These are phyloP conservation scores for Pteropus rufus DNA, from an alignment of 2,797 vertebrate genomes.

Conservation along the genomic window DNA sequence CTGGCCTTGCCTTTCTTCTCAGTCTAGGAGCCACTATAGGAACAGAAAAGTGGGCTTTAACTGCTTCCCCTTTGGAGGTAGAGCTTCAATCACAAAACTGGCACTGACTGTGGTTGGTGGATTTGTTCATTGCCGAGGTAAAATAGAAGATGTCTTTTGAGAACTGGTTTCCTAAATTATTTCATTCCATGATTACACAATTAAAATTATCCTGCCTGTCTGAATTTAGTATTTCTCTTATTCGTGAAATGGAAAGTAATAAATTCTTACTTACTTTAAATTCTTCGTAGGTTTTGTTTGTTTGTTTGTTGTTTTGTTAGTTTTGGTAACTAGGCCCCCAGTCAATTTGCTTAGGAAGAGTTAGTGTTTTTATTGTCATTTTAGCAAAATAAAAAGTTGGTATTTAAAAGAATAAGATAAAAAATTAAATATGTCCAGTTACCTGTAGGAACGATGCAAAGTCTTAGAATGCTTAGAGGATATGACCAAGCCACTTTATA, in stretches of 20 bases:
- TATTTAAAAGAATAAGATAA: not conserved
- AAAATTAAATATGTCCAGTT: not conserved
- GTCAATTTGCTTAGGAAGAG: not conserved
- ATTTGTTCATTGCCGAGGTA: not conserved
- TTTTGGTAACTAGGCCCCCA: not conserved
- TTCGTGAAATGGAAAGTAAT: not conserved
- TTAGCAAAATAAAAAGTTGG: not conserved
- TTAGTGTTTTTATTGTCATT: not conserved
- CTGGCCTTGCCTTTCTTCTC: not conserved
- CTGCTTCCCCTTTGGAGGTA: not conserved
- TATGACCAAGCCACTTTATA: not conserved
- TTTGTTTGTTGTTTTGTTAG: not conserved
- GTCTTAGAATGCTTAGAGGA: not conserved
- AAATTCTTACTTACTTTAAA: not conserved
- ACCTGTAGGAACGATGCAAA: not conserved
- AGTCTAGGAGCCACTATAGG: not conserved
- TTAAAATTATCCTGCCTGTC: not conserved
- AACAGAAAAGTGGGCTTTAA: not conserved
- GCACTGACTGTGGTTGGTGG: rapidly evolving
- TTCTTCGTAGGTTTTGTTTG: not conserved
- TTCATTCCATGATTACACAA: not conserved
- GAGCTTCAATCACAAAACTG: not conserved
- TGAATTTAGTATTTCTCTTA: not conserved
- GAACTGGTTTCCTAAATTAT: not conserved
- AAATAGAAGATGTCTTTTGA: not conserved